phyloP scores from a whole-genome alignment of 2,113 vertebrate species.

The Coptodon bakossiorum region DNA sequence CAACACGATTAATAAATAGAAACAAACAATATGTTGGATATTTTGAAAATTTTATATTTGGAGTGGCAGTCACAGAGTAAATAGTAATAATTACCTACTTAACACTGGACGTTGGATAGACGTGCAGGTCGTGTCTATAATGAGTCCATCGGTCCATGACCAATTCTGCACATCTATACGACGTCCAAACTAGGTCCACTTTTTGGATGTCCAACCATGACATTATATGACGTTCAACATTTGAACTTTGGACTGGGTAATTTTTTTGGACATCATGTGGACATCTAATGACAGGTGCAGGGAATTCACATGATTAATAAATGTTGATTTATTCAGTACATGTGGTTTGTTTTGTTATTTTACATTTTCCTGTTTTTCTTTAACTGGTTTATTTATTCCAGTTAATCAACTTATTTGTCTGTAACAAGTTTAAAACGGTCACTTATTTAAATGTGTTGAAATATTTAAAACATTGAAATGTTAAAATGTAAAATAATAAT shows the following conservation, averaged over 20 bases:
- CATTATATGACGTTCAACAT: not conserved
- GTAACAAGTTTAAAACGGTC: not conserved
- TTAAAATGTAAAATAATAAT: not conserved
- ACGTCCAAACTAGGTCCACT: not conserved
- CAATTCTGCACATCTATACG: not conserved
- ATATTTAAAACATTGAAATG: not conserved
- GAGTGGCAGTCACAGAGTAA: not conserved
- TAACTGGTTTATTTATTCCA: not conserved
- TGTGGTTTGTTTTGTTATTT: not conserved
- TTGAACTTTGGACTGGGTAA: not conserved
- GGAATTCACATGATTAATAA: not conserved
- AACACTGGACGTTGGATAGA: not conserved
- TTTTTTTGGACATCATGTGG: not conserved
- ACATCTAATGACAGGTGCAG: not conserved
- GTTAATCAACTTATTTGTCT: not conserved
- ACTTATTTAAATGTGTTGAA: not conserved
- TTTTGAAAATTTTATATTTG: not conserved
- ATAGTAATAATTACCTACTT: not conserved
- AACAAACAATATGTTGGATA: not conserved
- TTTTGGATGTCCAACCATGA: not conserved
- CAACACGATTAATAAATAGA: not conserved
- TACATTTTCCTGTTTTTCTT: not conserved
- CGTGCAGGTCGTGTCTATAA: not conserved
- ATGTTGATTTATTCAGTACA: not conserved
- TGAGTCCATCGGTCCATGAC: not conserved